Evolutionary conservation across 2,888 invertebrate species (phyloP).

Genomic region (Aspidiotus destructor): DNA sequence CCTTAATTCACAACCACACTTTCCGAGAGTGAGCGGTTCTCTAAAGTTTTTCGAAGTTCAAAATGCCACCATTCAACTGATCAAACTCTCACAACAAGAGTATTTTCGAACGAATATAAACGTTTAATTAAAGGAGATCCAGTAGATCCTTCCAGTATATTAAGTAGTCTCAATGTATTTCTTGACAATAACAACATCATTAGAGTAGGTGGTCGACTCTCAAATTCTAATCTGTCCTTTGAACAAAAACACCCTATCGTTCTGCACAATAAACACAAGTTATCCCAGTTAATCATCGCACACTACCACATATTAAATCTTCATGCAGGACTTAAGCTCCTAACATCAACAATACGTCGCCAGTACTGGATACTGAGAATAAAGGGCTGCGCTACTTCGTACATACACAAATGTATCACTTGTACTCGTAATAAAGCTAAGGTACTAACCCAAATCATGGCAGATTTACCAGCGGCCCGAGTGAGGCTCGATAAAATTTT

Average conservation of each 20-base stretch:
- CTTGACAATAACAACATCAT: neutral
- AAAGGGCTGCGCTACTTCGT: neutral
- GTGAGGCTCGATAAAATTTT: slow-evolving; percentile 32
- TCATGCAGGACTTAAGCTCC: neutral
- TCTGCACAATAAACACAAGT: neutral
- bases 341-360: neutral
- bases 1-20: neutral
- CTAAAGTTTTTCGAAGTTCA: neutral
- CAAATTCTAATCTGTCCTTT: neutral
- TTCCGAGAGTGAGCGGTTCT: neutral
- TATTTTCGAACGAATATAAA: neutral
- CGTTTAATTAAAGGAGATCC: neutral
- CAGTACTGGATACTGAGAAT: neutral
- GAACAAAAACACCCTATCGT: neutral
- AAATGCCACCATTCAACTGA: neutral
- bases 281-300: neutral
- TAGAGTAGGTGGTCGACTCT: neutral
- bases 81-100: neutral
- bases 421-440: slow-evolving; percentile 36
- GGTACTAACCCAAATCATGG: slow-evolving; percentile 37
- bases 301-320: neutral
- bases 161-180: neutral
- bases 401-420: slow-evolving; percentile 29
- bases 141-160: neutral
- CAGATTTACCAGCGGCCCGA: slow-evolving; percentile 37